phyloP scores from a whole-genome alignment of 2,113 vertebrate genomes.

The Corydoras sp. region DNA sequence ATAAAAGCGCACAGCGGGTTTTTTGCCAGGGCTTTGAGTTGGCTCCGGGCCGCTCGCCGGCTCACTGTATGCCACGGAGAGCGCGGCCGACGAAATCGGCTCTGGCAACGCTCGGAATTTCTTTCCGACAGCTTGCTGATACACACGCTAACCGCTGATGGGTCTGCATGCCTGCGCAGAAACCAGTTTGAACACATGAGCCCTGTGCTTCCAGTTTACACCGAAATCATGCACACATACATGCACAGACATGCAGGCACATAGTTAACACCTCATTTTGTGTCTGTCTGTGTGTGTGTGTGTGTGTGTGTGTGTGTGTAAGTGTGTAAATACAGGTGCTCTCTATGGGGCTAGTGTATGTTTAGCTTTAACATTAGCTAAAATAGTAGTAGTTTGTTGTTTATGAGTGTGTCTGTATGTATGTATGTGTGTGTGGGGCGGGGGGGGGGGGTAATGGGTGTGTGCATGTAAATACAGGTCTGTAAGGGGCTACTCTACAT shows the following conservation, averaged over 20 bases:
- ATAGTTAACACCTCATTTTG: conserved; percentile 1
- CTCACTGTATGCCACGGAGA: conserved; percentile 7
- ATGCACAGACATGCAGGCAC: conserved; percentile 8
- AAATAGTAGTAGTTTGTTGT: no score
- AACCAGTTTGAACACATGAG: conserved; percentile 17
- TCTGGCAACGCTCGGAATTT: not conserved
- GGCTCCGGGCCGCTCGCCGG: conserved; percentile 47
- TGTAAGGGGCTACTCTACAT: no score
- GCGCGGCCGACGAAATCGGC: not conserved
- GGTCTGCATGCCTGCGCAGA: not conserved
- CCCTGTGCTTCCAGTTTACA: conserved; percentile 4
- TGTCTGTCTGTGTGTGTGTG: not conserved
- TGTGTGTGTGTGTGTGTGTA: not conserved
- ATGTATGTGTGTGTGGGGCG: not conserved
- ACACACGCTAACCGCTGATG: not conserved
- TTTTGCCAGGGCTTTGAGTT: conserved; percentile 41
- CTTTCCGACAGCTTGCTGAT: conserved; percentile 10
- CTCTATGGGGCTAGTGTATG: no score
- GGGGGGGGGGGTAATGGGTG: not conserved
- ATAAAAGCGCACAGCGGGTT: conserved; percentile 53
- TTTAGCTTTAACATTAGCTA: no score
- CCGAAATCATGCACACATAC: conserved; percentile 1
- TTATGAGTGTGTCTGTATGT: not conserved
- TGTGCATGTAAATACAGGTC: no score
- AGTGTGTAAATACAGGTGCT: no score